These are phyloP conservation scores for Andrena cerasifolii DNA, from an alignment of 1,140 invertebrate genomes.

Conservation along the genomic window DNA sequence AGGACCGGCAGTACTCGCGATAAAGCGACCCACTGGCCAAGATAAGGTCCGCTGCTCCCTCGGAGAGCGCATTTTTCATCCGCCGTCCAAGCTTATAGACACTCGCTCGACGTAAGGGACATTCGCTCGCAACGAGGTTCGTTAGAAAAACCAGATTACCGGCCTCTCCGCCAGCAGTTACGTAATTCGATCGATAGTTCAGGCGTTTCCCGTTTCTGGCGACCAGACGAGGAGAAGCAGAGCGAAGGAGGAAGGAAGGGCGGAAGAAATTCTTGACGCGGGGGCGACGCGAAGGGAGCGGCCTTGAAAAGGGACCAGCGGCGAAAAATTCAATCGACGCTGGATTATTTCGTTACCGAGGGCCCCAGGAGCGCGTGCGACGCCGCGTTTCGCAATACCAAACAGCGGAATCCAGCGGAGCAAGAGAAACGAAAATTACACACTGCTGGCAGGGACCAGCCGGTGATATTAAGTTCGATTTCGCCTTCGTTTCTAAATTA, in stretches of 20 bases:
- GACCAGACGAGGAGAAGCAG: slow-evolving; percentile 47
- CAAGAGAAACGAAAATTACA: neutral
- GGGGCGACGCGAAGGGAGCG: neutral
- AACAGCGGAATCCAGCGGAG: neutral
- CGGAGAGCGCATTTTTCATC: neutral
- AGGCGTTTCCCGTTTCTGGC: slow-evolving; percentile 65
- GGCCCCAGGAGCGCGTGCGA: neutral
- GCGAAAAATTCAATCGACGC: slow-evolving; percentile 15
- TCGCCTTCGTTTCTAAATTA: neutral
- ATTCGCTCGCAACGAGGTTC: slow-evolving; percentile 58
- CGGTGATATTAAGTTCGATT: slow-evolving; percentile 37
- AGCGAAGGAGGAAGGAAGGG: neutral
- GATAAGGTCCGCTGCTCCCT: no score
- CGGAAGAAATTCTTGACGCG: neutral
- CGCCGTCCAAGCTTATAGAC: neutral
- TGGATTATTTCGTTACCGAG: slow-evolving; percentile 12
- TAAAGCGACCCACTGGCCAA: no score
- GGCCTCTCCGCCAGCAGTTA: slow-evolving; percentile 55
- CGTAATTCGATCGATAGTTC: slow-evolving; percentile 70
- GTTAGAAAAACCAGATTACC: slow-evolving; percentile 70
- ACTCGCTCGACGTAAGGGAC: slow-evolving; percentile 16
- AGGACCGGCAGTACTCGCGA: no score
- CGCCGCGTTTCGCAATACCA: slow-evolving; percentile 10
- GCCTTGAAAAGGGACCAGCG: slow-evolving; percentile 25
- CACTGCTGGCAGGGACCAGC: neutral